Conservation (phyloP, 2,113 vertebrate genomes). For the Sapayoa aenigma region DNA sequence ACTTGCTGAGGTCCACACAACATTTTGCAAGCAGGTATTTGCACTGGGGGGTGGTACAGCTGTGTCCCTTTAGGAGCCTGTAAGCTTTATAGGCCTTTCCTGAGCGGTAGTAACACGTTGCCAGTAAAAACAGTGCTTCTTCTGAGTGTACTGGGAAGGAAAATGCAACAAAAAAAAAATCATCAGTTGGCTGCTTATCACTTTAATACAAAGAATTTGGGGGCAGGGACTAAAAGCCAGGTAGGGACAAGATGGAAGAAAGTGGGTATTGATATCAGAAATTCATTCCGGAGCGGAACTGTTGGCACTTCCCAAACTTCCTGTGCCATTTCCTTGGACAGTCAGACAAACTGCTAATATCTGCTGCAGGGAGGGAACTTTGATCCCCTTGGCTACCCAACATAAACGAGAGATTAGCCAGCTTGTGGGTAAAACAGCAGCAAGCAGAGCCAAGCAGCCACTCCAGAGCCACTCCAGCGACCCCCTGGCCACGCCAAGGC, state of each 20-base stretch:
- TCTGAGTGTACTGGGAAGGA: constrained; percentile 83
- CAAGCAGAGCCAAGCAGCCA: not conserved
- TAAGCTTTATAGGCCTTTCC: constrained; percentile 98
- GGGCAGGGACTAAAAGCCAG: not conserved
- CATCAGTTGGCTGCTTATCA: not conserved
- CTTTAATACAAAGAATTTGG: not conserved
- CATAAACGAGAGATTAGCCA: not conserved
- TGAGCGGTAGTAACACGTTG: constrained; percentile 97
- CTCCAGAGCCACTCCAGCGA: not conserved
- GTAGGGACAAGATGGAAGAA: not conserved
- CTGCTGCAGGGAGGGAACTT: not conserved
- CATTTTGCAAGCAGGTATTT: constrained; percentile 97
- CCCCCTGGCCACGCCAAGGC: not conserved
- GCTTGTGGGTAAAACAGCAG: not conserved
- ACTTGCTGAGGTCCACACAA: constrained; percentile 98
- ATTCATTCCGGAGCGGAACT: not conserved
- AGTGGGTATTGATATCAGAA: not conserved
- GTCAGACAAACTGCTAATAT: not conserved
- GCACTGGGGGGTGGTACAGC: constrained; percentile 92
- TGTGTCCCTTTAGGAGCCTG: constrained; percentile 94
- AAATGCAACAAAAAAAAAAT: not conserved
- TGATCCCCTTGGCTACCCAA: not conserved
- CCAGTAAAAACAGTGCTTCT: constrained; percentile 92
- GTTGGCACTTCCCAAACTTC: not conserved
- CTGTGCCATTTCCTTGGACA: rapidly evolving